phyloP scores from a whole-genome alignment of 2,888 invertebrate species.

The Platycnemis pennipes region DNA sequence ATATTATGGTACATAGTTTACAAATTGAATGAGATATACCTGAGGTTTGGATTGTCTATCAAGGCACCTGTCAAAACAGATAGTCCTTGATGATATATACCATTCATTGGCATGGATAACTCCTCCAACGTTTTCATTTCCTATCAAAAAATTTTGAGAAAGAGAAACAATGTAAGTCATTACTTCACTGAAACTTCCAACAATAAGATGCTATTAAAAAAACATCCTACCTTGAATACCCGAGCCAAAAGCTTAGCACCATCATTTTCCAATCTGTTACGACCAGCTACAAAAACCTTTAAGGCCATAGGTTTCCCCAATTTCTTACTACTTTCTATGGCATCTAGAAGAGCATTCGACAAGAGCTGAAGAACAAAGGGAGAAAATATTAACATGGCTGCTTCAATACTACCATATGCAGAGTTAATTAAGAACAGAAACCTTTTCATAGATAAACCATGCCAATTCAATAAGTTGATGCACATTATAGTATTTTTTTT shows the following conservation, averaged over 20 bases:
- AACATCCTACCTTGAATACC: conserved; percentile 86
- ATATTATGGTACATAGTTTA: background rate
- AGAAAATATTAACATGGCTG: background rate
- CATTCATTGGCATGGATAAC: conserved; percentile 97
- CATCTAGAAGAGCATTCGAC: conserved; percentile 87
- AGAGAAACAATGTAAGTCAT: background rate
- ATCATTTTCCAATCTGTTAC: conserved; percentile 96
- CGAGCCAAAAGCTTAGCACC: conserved; percentile 92
- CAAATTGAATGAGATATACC: background rate
- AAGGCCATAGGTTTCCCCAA: conserved; percentile 87
- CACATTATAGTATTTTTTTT: no score
- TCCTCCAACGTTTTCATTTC: conserved; percentile 86
- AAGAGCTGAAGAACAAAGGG: conserved; percentile 81
- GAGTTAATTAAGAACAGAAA: no score
- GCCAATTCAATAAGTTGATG: no score
- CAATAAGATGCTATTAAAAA: conserved; percentile 60
- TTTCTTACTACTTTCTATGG: conserved; percentile 82
- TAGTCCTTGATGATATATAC: conserved; percentile 94
- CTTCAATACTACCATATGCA: no score
- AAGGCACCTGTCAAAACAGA: conserved; percentile 90
- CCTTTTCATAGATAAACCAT: no score
- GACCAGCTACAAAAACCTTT: conserved; percentile 93
- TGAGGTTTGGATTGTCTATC: conserved; percentile 82
- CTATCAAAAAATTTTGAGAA: background rate
- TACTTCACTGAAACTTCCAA: background rate